Evolutionary conservation across 2,888 invertebrate genomes (phyloP), one percentile per base, ranked within the genome.

Genomic region (Sussaba pulchella): DNA sequence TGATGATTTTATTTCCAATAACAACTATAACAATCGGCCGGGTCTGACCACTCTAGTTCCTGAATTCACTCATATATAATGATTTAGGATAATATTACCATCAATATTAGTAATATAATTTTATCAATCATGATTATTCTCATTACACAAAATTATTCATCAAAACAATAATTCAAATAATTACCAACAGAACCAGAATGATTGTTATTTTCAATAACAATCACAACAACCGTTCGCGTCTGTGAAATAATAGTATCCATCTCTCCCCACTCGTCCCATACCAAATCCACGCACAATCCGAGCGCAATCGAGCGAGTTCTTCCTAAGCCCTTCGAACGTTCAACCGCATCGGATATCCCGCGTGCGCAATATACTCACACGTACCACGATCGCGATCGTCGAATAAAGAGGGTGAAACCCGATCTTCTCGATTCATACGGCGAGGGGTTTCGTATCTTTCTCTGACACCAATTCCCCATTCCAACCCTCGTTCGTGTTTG

Each of bases 401-500:
- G 80, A 76, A 80, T 71, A 76, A 76, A 76, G 31, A 67, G 47
- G 54, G 31, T 69, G 76, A 80, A 80, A 80, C 47, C 17, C 75
- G 78, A 82, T 78, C 63, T 66, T 78, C 76, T 75, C 78, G 72
- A 75, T 78, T 78, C 63, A 71, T 26, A 75, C 50, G 26, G 36
- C 24, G 31, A 31, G 31, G 31, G 31, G 4, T 31, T 6, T 31
- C 24, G 21, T 14, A 26, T 70, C 52, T 36, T 19, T 63, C 54
- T 59, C 41, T 43, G 67, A 71, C 74, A 64, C 39, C 50, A 50
- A 63, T 21, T 26, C 12, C 59, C 47, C 8, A 63, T 47, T n/a
- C n/a, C n/a, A 14, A 19, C 45, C 39, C 17, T 5, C 61, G 54
- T 43, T 67, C 61, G 70, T 84, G 84, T 84, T 83, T 84, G 84